Percentiles rank a stretch among this genome's conserved stretches.
These are phyloP conservation scores for Pediacus dermestoides DNA, from an alignment of 2,888 invertebrate genomes.

Conservation along the genomic window DNA sequence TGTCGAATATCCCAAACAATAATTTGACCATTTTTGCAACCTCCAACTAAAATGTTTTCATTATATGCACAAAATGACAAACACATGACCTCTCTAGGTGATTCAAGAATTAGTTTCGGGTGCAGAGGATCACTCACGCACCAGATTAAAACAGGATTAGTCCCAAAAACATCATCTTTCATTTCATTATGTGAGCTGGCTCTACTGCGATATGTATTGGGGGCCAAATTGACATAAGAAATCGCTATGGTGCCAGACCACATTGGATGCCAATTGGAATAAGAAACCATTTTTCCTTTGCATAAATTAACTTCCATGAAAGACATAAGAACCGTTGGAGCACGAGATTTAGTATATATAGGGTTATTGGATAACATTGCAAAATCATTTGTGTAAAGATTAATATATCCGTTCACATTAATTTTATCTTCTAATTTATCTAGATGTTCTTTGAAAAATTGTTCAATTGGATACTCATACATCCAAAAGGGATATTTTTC, in stretches of 20 bases:
- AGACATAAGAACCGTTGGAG: no score
- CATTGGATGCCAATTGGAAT: constrained; percentile 67
- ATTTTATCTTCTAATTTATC: constrained; percentile 35
- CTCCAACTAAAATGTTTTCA: constrained; percentile 67
- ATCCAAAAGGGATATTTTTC: constrained; percentile 16
- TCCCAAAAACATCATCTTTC: constrained; percentile 11
- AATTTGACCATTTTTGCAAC: constrained; percentile 69
- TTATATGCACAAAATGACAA: constrained; percentile 68
- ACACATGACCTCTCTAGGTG: constrained; percentile 62
- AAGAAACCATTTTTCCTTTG: constrained; percentile 63
- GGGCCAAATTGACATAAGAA: constrained; percentile 61
- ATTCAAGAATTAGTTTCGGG: constrained; percentile 67
- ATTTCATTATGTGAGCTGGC: constrained; percentile 55
- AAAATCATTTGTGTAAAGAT: no score
- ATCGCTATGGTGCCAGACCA: constrained; percentile 66
- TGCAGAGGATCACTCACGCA: constrained; percentile 66
- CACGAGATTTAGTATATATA: no score
- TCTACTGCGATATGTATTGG: no score
- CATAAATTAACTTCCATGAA: constrained; percentile 62
- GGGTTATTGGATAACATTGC: no score
- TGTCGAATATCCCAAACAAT: constrained; percentile 37
- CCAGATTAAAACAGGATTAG: constrained; percentile 73
- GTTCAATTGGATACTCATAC: constrained; percentile 20
- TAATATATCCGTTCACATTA: constrained; percentile 41
- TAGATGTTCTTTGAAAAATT: constrained; percentile 24